These are phyloP conservation scores for Eristalis tenax DNA, from an alignment of 2,888 invertebrate genomes.

Conservation along the genomic window DNA sequence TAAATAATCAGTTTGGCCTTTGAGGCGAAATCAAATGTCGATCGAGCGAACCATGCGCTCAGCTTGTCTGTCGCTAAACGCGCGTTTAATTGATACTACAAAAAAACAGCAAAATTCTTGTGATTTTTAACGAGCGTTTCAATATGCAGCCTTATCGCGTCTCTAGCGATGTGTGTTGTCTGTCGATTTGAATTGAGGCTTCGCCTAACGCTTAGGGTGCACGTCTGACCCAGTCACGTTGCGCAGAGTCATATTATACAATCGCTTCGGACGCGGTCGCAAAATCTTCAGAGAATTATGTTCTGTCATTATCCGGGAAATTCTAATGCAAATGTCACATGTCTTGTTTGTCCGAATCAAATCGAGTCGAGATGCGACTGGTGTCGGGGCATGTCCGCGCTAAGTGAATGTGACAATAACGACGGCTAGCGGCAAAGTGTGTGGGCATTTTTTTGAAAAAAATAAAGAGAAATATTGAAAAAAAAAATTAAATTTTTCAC, in stretches of 20 bases:
- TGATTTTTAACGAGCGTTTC: background rate
- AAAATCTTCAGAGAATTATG: background rate
- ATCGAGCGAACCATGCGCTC: background rate
- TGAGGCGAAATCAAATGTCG: conserved; percentile 17
- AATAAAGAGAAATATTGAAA: background rate
- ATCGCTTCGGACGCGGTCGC: background rate
- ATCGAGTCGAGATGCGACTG: background rate
- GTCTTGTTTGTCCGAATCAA: background rate
- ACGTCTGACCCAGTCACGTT: background rate
- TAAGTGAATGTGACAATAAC: background rate
- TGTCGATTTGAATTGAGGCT: background rate
- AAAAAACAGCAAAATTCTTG: background rate
- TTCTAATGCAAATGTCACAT: background rate
- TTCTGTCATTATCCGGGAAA: background rate
- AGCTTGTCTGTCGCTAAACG: background rate
- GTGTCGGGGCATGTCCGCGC: background rate
- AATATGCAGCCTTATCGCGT: background rate
- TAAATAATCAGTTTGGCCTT: conserved; percentile 26
- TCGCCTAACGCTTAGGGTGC: background rate
- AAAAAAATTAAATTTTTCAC: background rate
- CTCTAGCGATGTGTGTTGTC: background rate
- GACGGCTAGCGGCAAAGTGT: background rate
- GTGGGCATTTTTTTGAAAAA: background rate
- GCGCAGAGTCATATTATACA: background rate
- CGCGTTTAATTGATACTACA: background rate